These are phyloP conservation scores for Boleophthalmus pectinirostris DNA, from an alignment of 2,113 vertebrate genomes.

Conservation along the genomic window DNA sequence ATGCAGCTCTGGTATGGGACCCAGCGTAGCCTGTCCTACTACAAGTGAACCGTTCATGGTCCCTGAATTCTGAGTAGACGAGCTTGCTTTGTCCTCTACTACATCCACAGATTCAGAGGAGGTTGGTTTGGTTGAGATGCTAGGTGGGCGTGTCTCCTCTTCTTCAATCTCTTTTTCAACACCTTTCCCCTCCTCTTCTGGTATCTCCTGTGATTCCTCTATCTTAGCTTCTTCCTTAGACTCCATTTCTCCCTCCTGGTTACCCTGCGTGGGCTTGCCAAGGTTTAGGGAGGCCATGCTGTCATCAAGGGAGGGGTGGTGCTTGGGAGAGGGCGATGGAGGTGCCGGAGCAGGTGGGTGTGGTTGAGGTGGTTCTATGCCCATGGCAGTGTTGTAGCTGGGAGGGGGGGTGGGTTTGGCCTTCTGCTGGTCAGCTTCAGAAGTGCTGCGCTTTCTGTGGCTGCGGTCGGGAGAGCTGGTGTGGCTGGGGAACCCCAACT, in stretches of 20 bases:
- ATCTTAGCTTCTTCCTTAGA: constrained; percentile 21
- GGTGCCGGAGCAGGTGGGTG: constrained; percentile 20
- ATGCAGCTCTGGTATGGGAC: constrained; percentile 67
- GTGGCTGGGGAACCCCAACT: constrained; percentile 73
- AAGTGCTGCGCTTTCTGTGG: constrained; percentile 85
- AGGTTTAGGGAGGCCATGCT: constrained; percentile 67
- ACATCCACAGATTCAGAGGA: constrained; percentile 28
- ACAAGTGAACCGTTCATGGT: constrained; percentile 77
- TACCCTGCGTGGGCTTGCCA: constrained; percentile 61
- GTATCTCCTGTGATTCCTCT: constrained; percentile 7
- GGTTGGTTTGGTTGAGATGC: constrained; percentile 14
- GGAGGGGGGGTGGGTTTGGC: constrained; percentile 80
- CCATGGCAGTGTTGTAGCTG: constrained; percentile 76
- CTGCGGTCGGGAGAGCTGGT: constrained; percentile 86
- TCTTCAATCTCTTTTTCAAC: constrained; percentile 35
- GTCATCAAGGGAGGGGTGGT: constrained; percentile 79
- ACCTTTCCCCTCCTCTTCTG: constrained; percentile 34
- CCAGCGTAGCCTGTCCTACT: constrained; percentile 39
- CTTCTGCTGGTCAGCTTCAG: constrained; percentile 83
- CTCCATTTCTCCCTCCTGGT: constrained; percentile 19
- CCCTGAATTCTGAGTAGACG: constrained; percentile 43
- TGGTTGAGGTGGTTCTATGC: constrained; percentile 57
- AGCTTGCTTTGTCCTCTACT: constrained; percentile 27
- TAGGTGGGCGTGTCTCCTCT: constrained; percentile 20
- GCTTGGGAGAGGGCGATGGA: constrained; percentile 61